These are phyloP conservation scores for Erynnis tages DNA, from an alignment of 2,888 invertebrate species.

Conservation along the genomic window DNA sequence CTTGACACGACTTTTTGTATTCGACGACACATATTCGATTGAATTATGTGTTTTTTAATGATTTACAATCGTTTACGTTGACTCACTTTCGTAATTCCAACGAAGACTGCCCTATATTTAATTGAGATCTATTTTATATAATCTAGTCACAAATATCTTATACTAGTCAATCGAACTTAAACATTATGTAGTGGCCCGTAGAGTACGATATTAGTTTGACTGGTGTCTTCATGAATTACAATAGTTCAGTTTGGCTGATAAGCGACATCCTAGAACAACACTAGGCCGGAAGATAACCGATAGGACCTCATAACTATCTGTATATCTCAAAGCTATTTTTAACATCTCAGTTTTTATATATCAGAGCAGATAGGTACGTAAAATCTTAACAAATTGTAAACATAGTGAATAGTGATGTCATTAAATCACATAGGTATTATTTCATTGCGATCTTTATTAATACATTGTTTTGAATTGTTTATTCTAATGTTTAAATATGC, in stretches of 20 bases:
- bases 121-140: slow-evolving; percentile 80
- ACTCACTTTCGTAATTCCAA: slow-evolving; percentile 76
- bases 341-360: background rate
- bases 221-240: slow-evolving; percentile 25
- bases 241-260: slow-evolving; percentile 12
- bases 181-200: slow-evolving; percentile 56
- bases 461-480: no score
- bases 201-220: slow-evolving; percentile 30
- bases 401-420: no score
- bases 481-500: no score
- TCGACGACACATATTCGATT: slow-evolving; percentile 52
- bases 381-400: no score
- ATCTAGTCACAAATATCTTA: slow-evolving; percentile 74
- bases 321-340: no score
- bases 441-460: no score
- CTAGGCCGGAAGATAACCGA: background rate
- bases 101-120: slow-evolving; percentile 81
- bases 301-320: background rate
- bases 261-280: background rate
- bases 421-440: no score
- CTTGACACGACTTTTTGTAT: slow-evolving; percentile 52
- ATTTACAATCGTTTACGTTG: slow-evolving; percentile 71
- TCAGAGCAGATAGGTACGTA: no score
- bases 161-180: slow-evolving; percentile 65
- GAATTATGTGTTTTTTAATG: slow-evolving; percentile 63